Evolutionary conservation across 2,797 vertebrate genomes (phyloP), one percentile per base, ranked within the genome.

Genomic region (Coregonus ussuriensis): DNA sequence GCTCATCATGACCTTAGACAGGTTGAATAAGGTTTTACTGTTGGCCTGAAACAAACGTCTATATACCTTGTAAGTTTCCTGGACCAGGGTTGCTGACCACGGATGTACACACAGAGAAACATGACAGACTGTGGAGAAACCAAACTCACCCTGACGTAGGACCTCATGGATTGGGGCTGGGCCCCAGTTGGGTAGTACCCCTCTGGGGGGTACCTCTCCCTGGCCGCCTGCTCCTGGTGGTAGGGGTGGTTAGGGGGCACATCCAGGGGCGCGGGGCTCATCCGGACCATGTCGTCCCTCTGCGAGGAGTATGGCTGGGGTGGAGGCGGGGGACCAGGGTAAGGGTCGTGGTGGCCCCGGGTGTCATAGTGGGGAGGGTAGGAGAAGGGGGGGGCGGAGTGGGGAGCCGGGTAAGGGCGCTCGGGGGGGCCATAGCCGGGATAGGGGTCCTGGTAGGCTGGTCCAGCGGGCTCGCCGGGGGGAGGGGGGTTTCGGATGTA

Each of bases 151-250:
- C 97, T 95, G 85, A 92, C 90, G 84, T 97, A 97, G 0, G 94
- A 75, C 89, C 98, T 94, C 89, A 98, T 96, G 76, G 95, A 95
- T 73, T 92, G 72, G 21, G 96, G 95, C 78, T 97, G 98, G 1
- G 94, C 93, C 77, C 94, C 88, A 78, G 93, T 91, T 0, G 94
- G 94, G 85, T 98, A 98, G 75, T 99, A 99, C 53, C 93, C 93
- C 75, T 99, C 98, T 1, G 95, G 86, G 18, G 95, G 94, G 86
- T 98, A 99, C 89, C 97, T 90, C 65, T 99, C 98, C 82, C 98
- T 95, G 77, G 93, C 71, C 67, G 73, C 82, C 66, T 87, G 76
- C 79, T 99, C 97, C 0, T 94, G 93, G 66, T 97, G 92, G 52
- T 98, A 99, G 25, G 97, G 90, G 0, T 97, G 31, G 97, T 96